Evolutionary conservation across 2,888 invertebrate genomes (phyloP).

Genomic region (Sphaeridia pumilis): DNA sequence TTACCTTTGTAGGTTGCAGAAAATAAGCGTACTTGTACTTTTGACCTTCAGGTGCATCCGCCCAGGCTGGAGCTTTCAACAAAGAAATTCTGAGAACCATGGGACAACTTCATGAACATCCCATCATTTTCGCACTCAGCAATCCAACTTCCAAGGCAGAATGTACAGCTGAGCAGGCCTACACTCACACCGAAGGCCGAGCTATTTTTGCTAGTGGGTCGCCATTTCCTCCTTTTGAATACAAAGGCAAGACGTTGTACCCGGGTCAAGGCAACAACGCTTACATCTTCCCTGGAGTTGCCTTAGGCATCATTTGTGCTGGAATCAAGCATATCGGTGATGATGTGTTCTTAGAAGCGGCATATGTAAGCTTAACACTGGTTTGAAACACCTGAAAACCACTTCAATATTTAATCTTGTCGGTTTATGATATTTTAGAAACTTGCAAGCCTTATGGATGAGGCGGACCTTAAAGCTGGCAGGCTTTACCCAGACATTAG

Average conservation of each 20-base stretch:
- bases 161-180: slow-evolving; percentile 83
- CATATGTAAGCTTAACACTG: slow-evolving; percentile 42
- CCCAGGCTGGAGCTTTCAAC: slow-evolving; percentile 88
- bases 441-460: slow-evolving; percentile 70
- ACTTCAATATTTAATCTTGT: not conserved
- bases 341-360: slow-evolving; percentile 84
- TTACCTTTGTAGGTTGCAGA: too few relatives aligned
- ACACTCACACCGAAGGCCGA: slow-evolving; percentile 64
- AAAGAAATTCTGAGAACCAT: slow-evolving; percentile 71
- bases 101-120: slow-evolving; percentile 68
- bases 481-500: slow-evolving; percentile 84
- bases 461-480: slow-evolving; percentile 68
- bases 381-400: not conserved
- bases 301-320: slow-evolving; percentile 82
- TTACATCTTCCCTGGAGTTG: slow-evolving; percentile 93
- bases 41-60: slow-evolving; percentile 65
- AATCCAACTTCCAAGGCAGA: slow-evolving; percentile 7
- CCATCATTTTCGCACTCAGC: slow-evolving; percentile 83
- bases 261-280: slow-evolving; percentile 98
- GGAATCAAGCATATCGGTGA: slow-evolving; percentile 89
- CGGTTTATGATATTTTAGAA: slow-evolving; percentile 48
- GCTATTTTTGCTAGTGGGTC: slow-evolving; percentile 92
- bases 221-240: slow-evolving; percentile 76
- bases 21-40: too few relatives aligned
- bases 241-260: slow-evolving; percentile 64